Base-by-base conservation (phyloP, 92 coral and sea anemone genomes). In the Epizoanthus rinbou region DNA sequence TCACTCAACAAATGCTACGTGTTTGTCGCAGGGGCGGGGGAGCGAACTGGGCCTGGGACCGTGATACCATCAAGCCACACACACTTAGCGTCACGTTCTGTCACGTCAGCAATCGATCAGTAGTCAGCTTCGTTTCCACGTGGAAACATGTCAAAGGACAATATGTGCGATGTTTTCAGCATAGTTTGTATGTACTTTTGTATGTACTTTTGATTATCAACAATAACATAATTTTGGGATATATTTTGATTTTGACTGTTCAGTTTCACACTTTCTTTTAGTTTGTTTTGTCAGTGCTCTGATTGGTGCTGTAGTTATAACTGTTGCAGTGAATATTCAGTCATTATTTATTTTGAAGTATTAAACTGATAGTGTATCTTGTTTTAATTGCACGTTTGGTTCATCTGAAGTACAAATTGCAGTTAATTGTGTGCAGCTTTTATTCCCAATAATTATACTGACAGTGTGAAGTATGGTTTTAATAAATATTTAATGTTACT, bases 361-460 rank as follows among this genome's bases (percentile, higher is more conserved):
- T 67, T 67, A 67, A 67, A 67, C 73, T 67, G 73, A 67, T 67
- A 67, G 47, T 67, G 73, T 67, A 67, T 67, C 73, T 67, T 67
- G 47, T 67, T 67, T 67, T 67, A 67, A 67, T 67, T 67, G 73
- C 62, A 57, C 8, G 62, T 57, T 57, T 57, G 62, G 62, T 57
- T 57, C 62, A 57, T 57, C 62, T 9, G 62, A 57, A 57, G 73
- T 64, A 64, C 69, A 64, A 64, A 64, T 64, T 64, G 69, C 69
- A 64, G 69, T 64, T 6, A 64, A 64, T 64, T 64, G 69, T 64
- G 69, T 64, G 69, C 69, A 64, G 69, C 69, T 64, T 64, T 64
- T 64, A n/a, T 64, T 64, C 69, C 25, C 25, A 64, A 64, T 64
- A 19, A 64, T 57, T 57, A 57, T 57, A 57, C 62, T 57, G 62